phyloP scores from a whole-genome alignment of 2,113 vertebrate species.

The Hippocampus mohnikei region DNA sequence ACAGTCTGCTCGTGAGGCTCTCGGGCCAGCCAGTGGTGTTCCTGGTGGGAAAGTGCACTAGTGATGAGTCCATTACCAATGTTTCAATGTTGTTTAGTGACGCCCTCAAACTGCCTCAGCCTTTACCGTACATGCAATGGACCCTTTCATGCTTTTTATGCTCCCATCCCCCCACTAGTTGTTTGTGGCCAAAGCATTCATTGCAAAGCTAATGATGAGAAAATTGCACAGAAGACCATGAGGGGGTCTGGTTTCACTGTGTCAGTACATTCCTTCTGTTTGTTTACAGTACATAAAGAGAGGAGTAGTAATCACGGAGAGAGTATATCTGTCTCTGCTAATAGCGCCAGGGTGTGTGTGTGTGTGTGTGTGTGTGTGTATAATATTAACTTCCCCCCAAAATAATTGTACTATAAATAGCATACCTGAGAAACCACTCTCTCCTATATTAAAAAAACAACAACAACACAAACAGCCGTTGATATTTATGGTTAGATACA shows the following conservation, averaged over 20 bases:
- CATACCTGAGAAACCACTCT: too few relatives aligned
- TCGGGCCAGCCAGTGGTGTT: slow-evolving; percentile 26
- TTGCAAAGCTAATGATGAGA: slow-evolving; percentile 29
- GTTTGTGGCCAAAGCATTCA: slow-evolving; percentile 19
- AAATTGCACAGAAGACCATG: not conserved
- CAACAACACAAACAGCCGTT: too few relatives aligned
- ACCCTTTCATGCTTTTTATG: slow-evolving; percentile 7
- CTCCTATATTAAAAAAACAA: too few relatives aligned
- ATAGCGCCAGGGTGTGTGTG: not conserved
- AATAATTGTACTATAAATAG: too few relatives aligned
- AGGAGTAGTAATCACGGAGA: not conserved
- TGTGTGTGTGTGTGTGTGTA: too few relatives aligned
- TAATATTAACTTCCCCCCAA: too few relatives aligned
- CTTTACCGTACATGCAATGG: slow-evolving; percentile 2
- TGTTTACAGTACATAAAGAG: slow-evolving; percentile 44
- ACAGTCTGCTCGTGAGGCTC: slow-evolving; percentile 44
- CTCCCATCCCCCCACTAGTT: slow-evolving; percentile 7
- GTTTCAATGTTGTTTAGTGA: slow-evolving; percentile 27
- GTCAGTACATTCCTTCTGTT: slow-evolving; percentile 40
- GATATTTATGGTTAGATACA: too few relatives aligned
- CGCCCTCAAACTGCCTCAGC: slow-evolving; percentile 11
- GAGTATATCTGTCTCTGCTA: not conserved
- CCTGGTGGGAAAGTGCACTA: slow-evolving; percentile 41
- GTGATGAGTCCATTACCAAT: slow-evolving; percentile 28
- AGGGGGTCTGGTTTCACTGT: slow-evolving; percentile 23